Evolutionary conservation across 2,888 invertebrate genomes (phyloP), one percentile per base, ranked within the genome.

Genomic region (Rhagonycha fulva): DNA sequence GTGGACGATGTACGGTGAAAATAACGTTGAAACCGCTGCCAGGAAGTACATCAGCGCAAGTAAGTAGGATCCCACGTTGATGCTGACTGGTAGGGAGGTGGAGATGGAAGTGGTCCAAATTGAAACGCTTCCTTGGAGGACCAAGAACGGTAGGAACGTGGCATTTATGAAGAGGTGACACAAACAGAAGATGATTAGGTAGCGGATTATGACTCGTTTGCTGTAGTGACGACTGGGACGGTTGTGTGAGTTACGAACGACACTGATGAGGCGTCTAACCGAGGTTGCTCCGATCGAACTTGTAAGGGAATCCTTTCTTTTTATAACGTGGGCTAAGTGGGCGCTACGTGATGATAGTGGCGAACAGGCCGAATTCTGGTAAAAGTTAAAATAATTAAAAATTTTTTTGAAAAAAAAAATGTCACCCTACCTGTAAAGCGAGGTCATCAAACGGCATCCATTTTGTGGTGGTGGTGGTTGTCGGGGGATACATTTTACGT

Each of bases 281-380:
- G 95, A 95, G 0, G 93, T 93, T 0, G 94, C 94, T 1, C 94
- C 94, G 30, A 94, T 92, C 0, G 94, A 94, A 69, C 94, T 94
- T 26, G 92, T 91, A 72, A 92, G 90, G 0, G 94, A 94, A 82
- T 94, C 94, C 14, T 93, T 89, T 3, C 93, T 89, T 4, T 92
- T 89, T 10, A 87, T 86, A 19, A 85, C 81, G 77, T 76, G 80
- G 14, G 77, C 74, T 30, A 75, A 47, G 70, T 75, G 69, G 79
- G 26, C 81, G 81, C 70, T 77, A 14, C 74, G 68, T 10, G 77
- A 67, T 14, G 77, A 77, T 14, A 72, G 26, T 32, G 77, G 77
- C 24, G 77, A 77, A 2, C 74, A 74, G 19, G 70, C 24, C n/a
- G 72, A 72, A 11, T 74, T 75, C 67, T 74, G 77, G 71, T 74